These are phyloP conservation scores for Callyntrura guangdongensis DNA, from an alignment of 2,888 invertebrate genomes.

Conservation along the genomic window DNA sequence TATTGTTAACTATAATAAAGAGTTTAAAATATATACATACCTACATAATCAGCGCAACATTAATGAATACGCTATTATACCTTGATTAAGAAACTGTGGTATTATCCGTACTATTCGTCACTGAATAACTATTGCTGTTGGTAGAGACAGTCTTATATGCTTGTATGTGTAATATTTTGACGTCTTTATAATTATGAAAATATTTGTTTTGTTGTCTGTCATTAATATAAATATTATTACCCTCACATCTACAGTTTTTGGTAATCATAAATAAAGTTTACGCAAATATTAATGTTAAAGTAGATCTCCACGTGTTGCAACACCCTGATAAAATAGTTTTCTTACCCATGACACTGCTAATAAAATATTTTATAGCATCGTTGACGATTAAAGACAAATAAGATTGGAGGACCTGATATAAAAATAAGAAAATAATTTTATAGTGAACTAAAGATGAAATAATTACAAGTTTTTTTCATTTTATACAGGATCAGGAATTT, in stretches of 20 bases:
- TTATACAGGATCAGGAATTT: no score
- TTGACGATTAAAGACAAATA: no score
- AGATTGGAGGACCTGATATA: no score
- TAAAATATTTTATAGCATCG: no score
- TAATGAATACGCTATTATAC: not conserved
- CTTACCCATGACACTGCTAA: no score
- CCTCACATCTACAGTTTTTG: not conserved
- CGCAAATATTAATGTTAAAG: not conserved
- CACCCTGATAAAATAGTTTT: no score
- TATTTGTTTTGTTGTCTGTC: not conserved
- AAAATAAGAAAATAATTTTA: no score
- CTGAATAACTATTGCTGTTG: not conserved
- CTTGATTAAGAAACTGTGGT: constrained; percentile 44
- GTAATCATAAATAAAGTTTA: not conserved
- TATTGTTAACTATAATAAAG: not conserved
- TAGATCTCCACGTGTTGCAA: no score
- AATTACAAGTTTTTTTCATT: no score
- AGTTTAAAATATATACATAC: not conserved
- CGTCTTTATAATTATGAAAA: not conserved
- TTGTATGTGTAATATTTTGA: not conserved
- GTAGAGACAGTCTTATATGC: not conserved
- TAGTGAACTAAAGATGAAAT: no score
- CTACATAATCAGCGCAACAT: constrained; percentile 4
- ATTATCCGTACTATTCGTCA: constrained; percentile 46
- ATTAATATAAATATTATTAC: not conserved